Percentiles rank a stretch among this genome's conserved stretches.
phyloP scores from a whole-genome alignment of 2,797 vertebrate genomes.

The Lacerta viridis region DNA sequence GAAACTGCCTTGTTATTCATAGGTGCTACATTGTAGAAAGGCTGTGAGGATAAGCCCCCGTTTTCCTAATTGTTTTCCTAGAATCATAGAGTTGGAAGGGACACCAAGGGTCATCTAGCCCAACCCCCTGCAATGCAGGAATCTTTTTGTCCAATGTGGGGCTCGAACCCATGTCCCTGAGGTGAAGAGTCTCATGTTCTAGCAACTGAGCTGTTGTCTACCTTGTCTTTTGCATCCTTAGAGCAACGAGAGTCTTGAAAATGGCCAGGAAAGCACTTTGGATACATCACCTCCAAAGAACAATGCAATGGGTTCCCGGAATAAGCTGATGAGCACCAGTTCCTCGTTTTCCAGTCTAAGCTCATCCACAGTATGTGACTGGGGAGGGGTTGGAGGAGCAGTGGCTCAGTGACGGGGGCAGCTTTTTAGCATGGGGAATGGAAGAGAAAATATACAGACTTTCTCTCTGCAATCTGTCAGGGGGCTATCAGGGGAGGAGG shows the following conservation, averaged over 20 bases:
- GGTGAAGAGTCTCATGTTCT: too few species aligned
- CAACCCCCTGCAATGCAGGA: too few species aligned
- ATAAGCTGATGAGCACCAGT: slow-evolving; percentile 80
- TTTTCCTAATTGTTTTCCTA: too few species aligned
- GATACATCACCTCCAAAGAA: background rate
- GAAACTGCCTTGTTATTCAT: background rate
- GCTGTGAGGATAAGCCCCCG: background rate
- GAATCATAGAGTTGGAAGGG: too few species aligned
- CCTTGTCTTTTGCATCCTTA: slow-evolving; percentile 31
- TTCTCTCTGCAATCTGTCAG: background rate
- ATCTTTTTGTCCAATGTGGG: too few species aligned
- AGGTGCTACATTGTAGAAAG: background rate
- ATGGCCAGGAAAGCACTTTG: slow-evolving; percentile 55
- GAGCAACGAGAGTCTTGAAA: slow-evolving; percentile 54
- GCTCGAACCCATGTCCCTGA: too few species aligned
- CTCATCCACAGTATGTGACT: slow-evolving; percentile 80
- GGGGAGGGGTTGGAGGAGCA: background rate
- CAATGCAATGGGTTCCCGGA: background rate
- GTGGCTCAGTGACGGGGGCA: background rate
- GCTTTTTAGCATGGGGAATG: background rate
- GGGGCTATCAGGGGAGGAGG: too few species aligned
- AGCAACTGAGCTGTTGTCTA: too few species aligned
- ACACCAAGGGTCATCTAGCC: too few species aligned
- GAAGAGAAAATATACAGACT: background rate
- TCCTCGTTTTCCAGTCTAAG: slow-evolving; percentile 88